Percentiles rank a stretch among this genome's conserved stretches.
These are phyloP conservation scores for Silurus glanis DNA, from an alignment of 2,113 vertebrate species.

Conservation along the genomic window DNA sequence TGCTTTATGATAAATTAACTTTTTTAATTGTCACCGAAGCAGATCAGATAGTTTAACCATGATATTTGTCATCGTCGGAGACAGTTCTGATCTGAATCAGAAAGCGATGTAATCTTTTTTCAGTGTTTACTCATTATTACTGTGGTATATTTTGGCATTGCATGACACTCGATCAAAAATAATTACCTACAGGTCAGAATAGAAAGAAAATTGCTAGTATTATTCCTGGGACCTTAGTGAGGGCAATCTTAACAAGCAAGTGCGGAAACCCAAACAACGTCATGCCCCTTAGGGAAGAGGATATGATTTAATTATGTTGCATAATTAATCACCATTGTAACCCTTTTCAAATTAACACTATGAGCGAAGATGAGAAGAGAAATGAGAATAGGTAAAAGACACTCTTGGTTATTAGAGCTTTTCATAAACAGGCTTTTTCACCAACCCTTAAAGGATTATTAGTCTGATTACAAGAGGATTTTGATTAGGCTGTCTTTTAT, in stretches of 20 bases:
- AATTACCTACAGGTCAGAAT: not conserved
- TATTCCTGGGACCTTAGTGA: conserved; percentile 15
- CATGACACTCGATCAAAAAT: not conserved
- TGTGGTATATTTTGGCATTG: not conserved
- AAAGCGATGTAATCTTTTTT: conserved; percentile 11
- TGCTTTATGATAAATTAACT: not conserved
- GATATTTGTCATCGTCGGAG: not conserved
- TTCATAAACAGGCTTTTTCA: conserved; percentile 38
- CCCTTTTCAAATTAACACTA: conserved; percentile 35
- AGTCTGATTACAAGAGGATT: conserved; percentile 50
- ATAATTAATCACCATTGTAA: conserved; percentile 52
- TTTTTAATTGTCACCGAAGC: not conserved
- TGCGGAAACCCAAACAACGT: conserved; percentile 23
- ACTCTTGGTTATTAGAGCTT: conserved; percentile 47
- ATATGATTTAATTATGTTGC: conserved; percentile 48
- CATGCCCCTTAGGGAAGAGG: conserved; percentile 23
- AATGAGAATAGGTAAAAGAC: conserved; percentile 7
- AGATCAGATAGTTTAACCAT: not conserved
- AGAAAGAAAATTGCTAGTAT: not conserved
- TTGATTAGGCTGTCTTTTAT: conserved; percentile 40
- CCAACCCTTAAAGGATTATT: conserved; percentile 47
- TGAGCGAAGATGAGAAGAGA: conserved; percentile 10
- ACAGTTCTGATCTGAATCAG: not conserved
- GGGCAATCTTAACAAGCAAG: not conserved
- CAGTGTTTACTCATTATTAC: not conserved